These are phyloP conservation scores for Thermophis baileyi DNA, from an alignment of 2,113 vertebrate species.

Conservation along the genomic window DNA sequence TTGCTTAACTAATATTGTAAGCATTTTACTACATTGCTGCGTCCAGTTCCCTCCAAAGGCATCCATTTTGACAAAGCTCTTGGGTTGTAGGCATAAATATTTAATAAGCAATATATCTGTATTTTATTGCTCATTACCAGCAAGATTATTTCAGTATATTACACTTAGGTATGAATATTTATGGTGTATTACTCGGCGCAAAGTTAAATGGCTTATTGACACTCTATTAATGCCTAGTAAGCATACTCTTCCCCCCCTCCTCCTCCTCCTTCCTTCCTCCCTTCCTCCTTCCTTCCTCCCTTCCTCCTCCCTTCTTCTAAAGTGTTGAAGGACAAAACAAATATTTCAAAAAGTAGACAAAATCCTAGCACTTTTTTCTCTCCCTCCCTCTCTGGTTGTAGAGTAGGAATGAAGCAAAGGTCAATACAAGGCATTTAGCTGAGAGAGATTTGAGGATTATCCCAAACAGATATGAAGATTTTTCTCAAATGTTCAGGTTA, in stretches of 20 bases:
- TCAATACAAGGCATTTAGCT: not conserved
- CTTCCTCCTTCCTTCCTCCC: too few relatives aligned
- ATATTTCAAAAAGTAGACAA: not conserved
- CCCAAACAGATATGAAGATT: not conserved
- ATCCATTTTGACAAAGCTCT: not conserved
- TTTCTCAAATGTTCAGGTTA: not conserved
- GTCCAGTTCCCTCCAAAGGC: not conserved
- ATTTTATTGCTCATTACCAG: constrained; percentile 37
- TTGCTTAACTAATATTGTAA: not conserved
- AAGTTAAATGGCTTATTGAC: constrained; percentile 38
- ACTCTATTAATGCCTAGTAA: constrained; percentile 10
- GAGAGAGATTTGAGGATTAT: not conserved
- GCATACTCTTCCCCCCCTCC: not conserved
- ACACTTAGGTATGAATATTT: constrained; percentile 37
- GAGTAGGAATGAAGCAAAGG: not conserved
- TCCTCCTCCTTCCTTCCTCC: not conserved
- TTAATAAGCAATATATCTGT: constrained; percentile 34
- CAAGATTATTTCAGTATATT: constrained; percentile 30
- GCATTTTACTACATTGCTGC: not conserved
- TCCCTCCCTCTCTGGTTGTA: not conserved
- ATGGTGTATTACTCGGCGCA: constrained; percentile 9
- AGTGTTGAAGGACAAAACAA: not conserved
- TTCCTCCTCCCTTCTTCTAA: not conserved
- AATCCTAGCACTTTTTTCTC: too few relatives aligned
- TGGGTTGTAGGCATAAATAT: constrained; percentile 14